Percentiles rank a stretch among this genome's conserved stretches.
These are phyloP conservation scores for Henricia sp. DNA, from an alignment of 53 echinoderm and acorn worm genomes.

Conservation along the genomic window DNA sequence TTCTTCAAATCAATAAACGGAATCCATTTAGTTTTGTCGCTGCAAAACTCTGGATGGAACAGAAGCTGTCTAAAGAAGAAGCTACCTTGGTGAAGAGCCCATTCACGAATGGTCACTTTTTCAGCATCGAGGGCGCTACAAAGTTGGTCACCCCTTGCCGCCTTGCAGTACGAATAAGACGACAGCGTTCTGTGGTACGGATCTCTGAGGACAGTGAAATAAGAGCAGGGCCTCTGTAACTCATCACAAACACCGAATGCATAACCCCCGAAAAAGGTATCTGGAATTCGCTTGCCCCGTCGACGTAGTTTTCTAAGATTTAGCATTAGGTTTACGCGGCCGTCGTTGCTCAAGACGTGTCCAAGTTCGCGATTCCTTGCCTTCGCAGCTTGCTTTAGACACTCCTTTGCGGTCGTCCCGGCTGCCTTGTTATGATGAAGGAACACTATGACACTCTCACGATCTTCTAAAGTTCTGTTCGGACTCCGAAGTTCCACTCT, in stretches of 20 bases:
- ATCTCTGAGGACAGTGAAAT: constrained; percentile 86
- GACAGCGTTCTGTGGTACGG: constrained; percentile 85
- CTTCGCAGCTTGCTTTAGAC: constrained; percentile 59
- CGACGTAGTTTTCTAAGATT: not conserved
- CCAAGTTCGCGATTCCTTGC: constrained; percentile 37
- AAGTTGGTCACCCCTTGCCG: constrained; percentile 75
- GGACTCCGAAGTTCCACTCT: too few species aligned
- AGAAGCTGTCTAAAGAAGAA: constrained; percentile 86
- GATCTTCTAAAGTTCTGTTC: not conserved
- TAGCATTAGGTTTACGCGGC: constrained; percentile 9
- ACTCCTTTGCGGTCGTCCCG: constrained; percentile 80
- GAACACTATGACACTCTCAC: constrained; percentile 65
- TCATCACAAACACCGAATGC: constrained; percentile 85
- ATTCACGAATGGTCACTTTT: constrained; percentile 74
- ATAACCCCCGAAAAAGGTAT: constrained; percentile 78
- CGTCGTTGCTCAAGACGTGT: constrained; percentile 31
- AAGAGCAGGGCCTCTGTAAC: constrained; percentile 66
- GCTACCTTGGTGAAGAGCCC: constrained; percentile 88
- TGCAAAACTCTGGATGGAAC: constrained; percentile 76
- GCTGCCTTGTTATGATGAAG: constrained; percentile 94
- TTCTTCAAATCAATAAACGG: constrained; percentile 19
- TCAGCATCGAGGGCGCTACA: constrained; percentile 73
- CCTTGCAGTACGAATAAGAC: constrained; percentile 79
- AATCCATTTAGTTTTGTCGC: constrained; percentile 6
- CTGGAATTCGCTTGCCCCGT: constrained; percentile 10